Base-by-base conservation (phyloP, 2,888 invertebrate genomes). In the Drosophila mimica region DNA sequence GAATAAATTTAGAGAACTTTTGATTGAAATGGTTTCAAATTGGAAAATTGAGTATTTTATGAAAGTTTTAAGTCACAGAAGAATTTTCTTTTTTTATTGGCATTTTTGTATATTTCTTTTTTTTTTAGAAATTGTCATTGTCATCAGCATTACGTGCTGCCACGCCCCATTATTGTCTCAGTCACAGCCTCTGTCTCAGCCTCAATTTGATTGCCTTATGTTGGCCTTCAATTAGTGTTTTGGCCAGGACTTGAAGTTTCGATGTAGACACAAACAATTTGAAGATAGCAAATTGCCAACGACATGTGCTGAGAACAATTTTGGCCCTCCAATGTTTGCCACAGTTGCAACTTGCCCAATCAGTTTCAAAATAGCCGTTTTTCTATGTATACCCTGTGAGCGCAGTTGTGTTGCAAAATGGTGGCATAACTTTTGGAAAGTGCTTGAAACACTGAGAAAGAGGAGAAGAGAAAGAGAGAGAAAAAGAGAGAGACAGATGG, bases 221-320 rank as follows among this genome's bases (percentile, higher is more conserved):
- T 58, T 62, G 78, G 73, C 81, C 88, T 87, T 86, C 88, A 88
- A 87, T 87, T 87, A 88, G 86, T 81, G 71, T 79, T 76, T 76
- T 57, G 65, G 65, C 63, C 54, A 40, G 54, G 60, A 61, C 75
- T 74, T 67, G 61, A 77, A 77, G 72, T 69, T 46, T 46, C 25
- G 25, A 76, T 65, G 72, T 54, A 69, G 79, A 72, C 66, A 78
- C 65, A 79, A 79, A 78, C 79, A 76, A 79, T 78, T 79, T 79
- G 53, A 43, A 49, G 74, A 66, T 58, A 77, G 74, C 72, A 81
- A 84, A 85, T 86, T 81, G 83, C 75, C 70, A 73, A 67, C 81
- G 80, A 83, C 85, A 83, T 84, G 80, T 84, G 84, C 71, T 63
- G 73, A 79, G 82, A 71, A 76, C 20, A 17, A 40, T 68, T 65